Percentiles rank a stretch among this genome's conserved stretches.
phyloP scores from a whole-genome alignment of 2,113 vertebrate species.

The Stigmatopora argus region DNA sequence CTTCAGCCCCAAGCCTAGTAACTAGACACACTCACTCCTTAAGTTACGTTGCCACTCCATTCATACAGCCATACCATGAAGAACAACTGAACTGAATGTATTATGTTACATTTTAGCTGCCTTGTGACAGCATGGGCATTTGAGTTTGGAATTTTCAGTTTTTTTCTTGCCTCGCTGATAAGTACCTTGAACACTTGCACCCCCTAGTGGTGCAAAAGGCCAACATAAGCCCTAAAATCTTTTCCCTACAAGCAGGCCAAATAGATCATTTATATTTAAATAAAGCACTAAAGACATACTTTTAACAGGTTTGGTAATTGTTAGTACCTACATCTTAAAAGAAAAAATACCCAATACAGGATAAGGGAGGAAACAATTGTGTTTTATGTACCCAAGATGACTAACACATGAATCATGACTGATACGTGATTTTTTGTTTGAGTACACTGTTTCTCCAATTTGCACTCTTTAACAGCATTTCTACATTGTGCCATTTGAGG shows the following conservation, averaged over 20 bases:
- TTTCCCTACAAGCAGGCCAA: neutral
- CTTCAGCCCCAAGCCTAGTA: slow-evolving; percentile 55
- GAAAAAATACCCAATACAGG: neutral
- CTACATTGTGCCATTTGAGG: neutral
- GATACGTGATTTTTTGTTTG: neutral
- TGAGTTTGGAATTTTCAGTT: neutral
- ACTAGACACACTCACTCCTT: slow-evolving; percentile 20
- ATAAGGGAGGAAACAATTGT: neutral
- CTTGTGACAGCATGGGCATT: neutral
- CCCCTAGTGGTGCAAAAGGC: slow-evolving; percentile 33
- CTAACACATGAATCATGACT: neutral
- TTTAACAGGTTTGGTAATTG: neutral
- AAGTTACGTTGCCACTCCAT: slow-evolving; percentile 1
- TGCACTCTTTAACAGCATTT: neutral
- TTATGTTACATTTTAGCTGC: neutral
- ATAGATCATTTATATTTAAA: neutral
- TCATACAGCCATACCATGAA: neutral
- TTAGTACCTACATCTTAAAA: neutral
- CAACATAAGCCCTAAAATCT: neutral
- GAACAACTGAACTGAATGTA: neutral
- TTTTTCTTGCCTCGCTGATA: neutral
- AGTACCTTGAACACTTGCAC: neutral
- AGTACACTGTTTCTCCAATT: neutral
- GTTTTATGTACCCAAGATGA: neutral
- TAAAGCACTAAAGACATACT: neutral